Percentiles rank a stretch among this genome's conserved stretches.
Evolutionary conservation across 2,113 vertebrate genomes (phyloP).

Genomic region (Elephas maximus): DNA sequence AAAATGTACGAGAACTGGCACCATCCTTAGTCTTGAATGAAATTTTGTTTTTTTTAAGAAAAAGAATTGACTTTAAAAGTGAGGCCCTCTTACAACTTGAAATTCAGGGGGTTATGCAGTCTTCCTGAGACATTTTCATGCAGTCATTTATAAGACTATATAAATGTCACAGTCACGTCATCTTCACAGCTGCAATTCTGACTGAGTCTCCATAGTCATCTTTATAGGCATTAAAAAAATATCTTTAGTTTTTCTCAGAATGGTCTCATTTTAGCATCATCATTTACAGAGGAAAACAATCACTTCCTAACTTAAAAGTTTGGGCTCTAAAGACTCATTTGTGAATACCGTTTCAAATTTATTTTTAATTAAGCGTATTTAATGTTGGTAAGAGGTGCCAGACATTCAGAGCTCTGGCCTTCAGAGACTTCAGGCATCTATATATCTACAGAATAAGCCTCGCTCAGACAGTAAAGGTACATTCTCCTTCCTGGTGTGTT

Average conservation of each 20-base stretch:
- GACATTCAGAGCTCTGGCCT: conserved; percentile 66
- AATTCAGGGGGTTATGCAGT: conserved; percentile 65
- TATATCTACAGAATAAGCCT: conserved; percentile 77
- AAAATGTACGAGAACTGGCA: conserved; percentile 60
- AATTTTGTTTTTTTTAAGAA: conserved; percentile 65
- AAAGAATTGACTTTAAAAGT: conserved; percentile 75
- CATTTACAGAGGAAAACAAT: conserved; percentile 82
- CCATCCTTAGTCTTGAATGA: conserved; percentile 58
- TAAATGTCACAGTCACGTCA: conserved; percentile 81
- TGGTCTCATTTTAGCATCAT: conserved; percentile 80
- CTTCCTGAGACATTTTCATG: conserved; percentile 80
- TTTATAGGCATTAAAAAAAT: conserved; percentile 76
- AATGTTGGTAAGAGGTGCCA: conserved; percentile 77
- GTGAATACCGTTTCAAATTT: conserved; percentile 81
- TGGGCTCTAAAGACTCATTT: conserved; percentile 81
- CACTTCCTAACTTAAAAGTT: conserved; percentile 74
- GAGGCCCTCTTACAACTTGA: conserved; percentile 68
- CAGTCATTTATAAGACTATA: conserved; percentile 77
- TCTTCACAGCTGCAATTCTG: conserved; percentile 78
- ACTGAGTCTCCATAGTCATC: conserved; percentile 80
- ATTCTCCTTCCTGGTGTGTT: conserved; percentile 71
- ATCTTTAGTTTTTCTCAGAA: conserved; percentile 77
- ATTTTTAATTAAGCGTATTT: conserved; percentile 80
- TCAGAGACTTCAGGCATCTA: conserved; percentile 69
- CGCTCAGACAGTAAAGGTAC: conserved; percentile 67